Evolutionary conservation across 2,113 vertebrate genomes (phyloP), one percentile per base, ranked within the genome.

Genomic region (Perccottus glenii): DNA sequence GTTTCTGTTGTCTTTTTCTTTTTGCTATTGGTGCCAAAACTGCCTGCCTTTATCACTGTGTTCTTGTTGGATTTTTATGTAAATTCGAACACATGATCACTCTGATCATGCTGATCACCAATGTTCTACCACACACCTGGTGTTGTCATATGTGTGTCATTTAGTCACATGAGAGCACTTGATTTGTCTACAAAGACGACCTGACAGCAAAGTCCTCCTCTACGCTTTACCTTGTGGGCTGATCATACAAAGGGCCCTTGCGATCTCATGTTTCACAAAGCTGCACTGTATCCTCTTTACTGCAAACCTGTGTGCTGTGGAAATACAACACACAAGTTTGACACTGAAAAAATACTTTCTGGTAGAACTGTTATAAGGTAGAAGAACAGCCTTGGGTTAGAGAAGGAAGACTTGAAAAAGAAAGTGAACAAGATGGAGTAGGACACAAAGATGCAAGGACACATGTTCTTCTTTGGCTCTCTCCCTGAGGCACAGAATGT

Each of bases 21-120:
- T 10, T 36, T 64, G 10, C 19, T 9, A 72, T 55, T 44, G 9
- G 43, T 42, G 44, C n/a, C 6, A 46, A 58, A 49, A 33, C 64
- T 66, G 58, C 64, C 50, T 0, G 44, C 11, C 60, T 80, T 43
- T 53, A 72, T 79, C 6, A 8, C 46, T 27, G 60, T 59, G 59
- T 69, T 59, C 60, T 67, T 16, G 64, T 69, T 71, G 27, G 42
- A 63, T 76, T 85, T 84, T 69, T 67, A 78, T 81, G 75, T 60
- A 84, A 84, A 89, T 85, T 77, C 73, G 73, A 78, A 69, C 74
- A 71, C 49, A 80, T 86, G 46, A 83, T 70, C 83, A 67, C 19
- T 27, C 19, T 27, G 19, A 27, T 27, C 3, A 73, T 62, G 72
- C 71, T 68, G 64, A 62, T 78, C 77, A 73, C 80, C 86, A 80